phyloP scores from a whole-genome alignment of 2,113 vertebrate species.

The Hipposideros armiger region DNA sequence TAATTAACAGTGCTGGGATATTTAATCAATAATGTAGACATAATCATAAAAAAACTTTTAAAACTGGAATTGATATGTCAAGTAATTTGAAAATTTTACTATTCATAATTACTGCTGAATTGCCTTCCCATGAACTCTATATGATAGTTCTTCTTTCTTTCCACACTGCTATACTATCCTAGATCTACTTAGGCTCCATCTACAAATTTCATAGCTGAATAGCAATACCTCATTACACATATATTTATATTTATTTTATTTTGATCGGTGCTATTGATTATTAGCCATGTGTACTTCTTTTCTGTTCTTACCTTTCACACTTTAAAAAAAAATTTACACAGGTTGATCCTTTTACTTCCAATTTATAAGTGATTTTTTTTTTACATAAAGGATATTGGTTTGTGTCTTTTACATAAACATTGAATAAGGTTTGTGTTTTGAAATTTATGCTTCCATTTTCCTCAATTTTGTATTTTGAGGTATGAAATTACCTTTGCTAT shows the following conservation, averaged over 20 bases:
- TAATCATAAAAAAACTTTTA: neutral
- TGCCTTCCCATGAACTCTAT: neutral
- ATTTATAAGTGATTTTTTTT: neutral
- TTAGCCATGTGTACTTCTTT: neutral
- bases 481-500: neutral
- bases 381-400: neutral
- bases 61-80: neutral
- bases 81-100: neutral
- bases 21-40: neutral
- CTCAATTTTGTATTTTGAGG: neutral
- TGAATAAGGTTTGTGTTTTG: neutral
- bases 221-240: neutral
- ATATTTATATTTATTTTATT: neutral
- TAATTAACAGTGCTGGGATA: neutral
- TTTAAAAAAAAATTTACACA: neutral
- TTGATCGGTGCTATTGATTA: neutral
- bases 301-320: neutral
- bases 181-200: neutral
- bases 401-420: neutral
- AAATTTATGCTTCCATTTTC: neutral
- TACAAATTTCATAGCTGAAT: neutral
- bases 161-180: neutral
- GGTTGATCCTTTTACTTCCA: neutral
- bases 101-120: neutral
- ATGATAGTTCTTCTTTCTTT: neutral